Base-by-base conservation (phyloP, 2,888 invertebrate genomes). In the Deilephila porcellus region DNA sequence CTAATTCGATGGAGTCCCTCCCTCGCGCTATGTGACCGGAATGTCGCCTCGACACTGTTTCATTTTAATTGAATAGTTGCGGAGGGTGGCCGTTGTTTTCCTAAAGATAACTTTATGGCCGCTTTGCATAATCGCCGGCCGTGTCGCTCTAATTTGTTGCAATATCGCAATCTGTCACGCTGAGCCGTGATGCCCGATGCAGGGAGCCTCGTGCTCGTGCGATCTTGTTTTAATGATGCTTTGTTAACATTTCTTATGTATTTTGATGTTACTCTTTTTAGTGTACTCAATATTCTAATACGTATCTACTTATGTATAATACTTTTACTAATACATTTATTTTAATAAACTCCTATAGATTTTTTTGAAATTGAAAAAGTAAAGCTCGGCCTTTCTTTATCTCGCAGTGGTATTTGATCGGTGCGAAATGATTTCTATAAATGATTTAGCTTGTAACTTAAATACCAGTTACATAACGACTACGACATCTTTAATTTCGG, bases 31-130 rank as follows among this genome's bases (percentile, higher is more conserved):
- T 93, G 93, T 93, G 93, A 93, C 91, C 91, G 88, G 93, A 92
- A 93, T 93, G 89, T 88, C 87, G 86, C 86, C 80, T 85, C 88
- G 87, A 85, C 90, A 88, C 90, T 90, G 93, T 89, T 91, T 91
- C 90, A 90, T 93, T 94, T 90, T 94, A 94, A 94, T 94, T 94
- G 94, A 94, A 94, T 94, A 94, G 93, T 94, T 92, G 85, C 81
- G 85, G 86, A 88, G 90, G 90, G 92, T 86, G 87, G 81, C 84
- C 83, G 86, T 91, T 93, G 93, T 92, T 93, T 91, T 93, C 88
- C 90, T 91, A 90, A 83, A 91, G 92, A 93, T 94, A 93, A 91
- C 92, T 92, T 91, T 92, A 92, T 90, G 88, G 88, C 85, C 89
- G 88, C 83, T 93, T 93, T 93, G 91, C 93, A 94, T 94, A 94